phyloP scores from a whole-genome alignment of 1,140 invertebrate genomes.

The Hyposmocoma kahamanoa region DNA sequence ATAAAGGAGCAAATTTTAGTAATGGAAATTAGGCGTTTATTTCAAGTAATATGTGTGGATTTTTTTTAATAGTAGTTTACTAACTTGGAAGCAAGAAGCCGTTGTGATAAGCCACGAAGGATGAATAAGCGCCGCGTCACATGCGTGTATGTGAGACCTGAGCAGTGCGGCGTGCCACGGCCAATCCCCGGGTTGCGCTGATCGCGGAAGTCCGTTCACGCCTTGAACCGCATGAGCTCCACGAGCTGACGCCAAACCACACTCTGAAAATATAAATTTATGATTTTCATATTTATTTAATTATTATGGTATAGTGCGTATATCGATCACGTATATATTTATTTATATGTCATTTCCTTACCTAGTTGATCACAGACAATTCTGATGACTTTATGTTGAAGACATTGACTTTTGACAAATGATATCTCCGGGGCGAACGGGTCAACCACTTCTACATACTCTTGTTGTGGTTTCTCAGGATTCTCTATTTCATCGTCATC shows the following conservation, averaged over 20 bases:
- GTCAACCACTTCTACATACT: conserved; percentile 87
- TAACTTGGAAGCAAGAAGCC: conserved; percentile 90
- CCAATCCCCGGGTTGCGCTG: conserved; percentile 87
- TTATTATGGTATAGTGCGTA: too few species aligned
- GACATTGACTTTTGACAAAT: conserved; percentile 84
- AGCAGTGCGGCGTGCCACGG: conserved; percentile 91
- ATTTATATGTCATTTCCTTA: too few species aligned
- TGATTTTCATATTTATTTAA: too few species aligned
- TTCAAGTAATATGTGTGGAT: too few species aligned
- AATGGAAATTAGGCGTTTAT: too few species aligned
- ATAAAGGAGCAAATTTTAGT: conserved; percentile 3
- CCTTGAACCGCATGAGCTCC: conserved; percentile 62
- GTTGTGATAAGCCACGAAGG: conserved; percentile 89
- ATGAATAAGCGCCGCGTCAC: conserved; percentile 87
- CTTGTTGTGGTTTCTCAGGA: conserved; percentile 35
- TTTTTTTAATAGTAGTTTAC: too few species aligned
- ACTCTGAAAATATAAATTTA: conserved; percentile 75
- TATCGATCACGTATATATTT: too few species aligned
- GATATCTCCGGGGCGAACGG: conserved; percentile 86
- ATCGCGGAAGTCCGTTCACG: conserved; percentile 77
- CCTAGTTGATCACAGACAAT: conserved; percentile 85
- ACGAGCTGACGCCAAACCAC: conserved; percentile 82
- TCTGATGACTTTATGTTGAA: conserved; percentile 85
- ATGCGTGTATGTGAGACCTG: conserved; percentile 89
- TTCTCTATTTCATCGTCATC: conserved; percentile 71